Percentiles rank a stretch among this genome's conserved stretches.
These are phyloP conservation scores for Matsumyia berberina DNA, from an alignment of 2,888 invertebrate genomes.

Conservation along the genomic window DNA sequence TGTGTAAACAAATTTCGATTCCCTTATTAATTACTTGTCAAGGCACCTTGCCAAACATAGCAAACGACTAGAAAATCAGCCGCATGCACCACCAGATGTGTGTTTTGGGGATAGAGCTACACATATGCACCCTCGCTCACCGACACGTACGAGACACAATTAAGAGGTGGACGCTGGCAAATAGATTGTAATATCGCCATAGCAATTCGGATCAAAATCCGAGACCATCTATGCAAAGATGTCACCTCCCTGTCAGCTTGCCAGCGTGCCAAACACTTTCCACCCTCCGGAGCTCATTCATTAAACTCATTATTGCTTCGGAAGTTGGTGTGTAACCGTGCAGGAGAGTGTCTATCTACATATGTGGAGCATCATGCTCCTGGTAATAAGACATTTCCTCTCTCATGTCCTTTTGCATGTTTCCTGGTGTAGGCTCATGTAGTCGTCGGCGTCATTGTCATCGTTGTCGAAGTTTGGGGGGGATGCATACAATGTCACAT, in stretches of 20 bases:
- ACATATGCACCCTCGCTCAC: conserved; percentile 14
- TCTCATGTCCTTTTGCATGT: conserved; percentile 73
- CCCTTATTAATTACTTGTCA: conserved; percentile 80
- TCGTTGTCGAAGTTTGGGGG: conserved; percentile 21
- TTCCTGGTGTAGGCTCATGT: conserved; percentile 72
- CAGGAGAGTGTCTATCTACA: conserved; percentile 6
- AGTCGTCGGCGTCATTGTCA: conserved; percentile 67
- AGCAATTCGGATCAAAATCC: conserved; percentile 43
- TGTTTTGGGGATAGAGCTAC: conserved; percentile 57
- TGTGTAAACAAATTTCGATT: conserved; percentile 79
- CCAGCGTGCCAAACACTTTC: neutral
- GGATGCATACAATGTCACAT: conserved; percentile 40
- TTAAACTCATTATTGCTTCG: conserved; percentile 75
- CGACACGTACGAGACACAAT: conserved; percentile 23
- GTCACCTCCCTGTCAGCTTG: conserved; percentile 36
- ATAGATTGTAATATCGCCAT: conserved; percentile 65
- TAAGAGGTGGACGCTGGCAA: conserved; percentile 61
- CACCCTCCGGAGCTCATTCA: conserved; percentile 58
- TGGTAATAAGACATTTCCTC: conserved; percentile 77
- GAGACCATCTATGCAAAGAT: conserved; percentile 61
- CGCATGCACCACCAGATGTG: conserved; percentile 76
- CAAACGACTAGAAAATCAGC: conserved; percentile 75
- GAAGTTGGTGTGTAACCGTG: conserved; percentile 48
- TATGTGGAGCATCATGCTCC: conserved; percentile 58
- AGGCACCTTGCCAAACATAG: conserved; percentile 78